phyloP scores from a whole-genome alignment of 53 echinoderm and acorn worm genomes.

The Stichopus horrens region DNA sequence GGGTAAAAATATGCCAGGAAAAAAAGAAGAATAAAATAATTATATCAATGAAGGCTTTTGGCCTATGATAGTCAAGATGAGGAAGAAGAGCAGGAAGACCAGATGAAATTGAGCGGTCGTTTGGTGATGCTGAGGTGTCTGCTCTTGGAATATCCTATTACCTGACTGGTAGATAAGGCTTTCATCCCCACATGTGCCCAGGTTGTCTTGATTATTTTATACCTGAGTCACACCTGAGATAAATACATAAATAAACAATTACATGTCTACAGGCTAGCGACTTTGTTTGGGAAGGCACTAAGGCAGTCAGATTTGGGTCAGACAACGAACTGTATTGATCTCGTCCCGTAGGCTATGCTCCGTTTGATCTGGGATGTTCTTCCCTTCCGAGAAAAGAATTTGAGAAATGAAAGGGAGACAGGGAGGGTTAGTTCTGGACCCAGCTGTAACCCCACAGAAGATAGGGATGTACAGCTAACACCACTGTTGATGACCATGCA shows the following conservation, averaged over 20 bases:
- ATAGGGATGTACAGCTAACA: too few relatives aligned
- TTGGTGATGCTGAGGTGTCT: not conserved
- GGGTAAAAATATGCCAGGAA: not conserved
- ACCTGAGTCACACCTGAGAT: conserved; percentile 11
- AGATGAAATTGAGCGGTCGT: not conserved
- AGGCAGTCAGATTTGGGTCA: conserved; percentile 2
- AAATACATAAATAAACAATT: conserved; percentile 7
- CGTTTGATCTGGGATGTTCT: not conserved
- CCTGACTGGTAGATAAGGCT: not conserved
- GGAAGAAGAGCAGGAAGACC: too few relatives aligned
- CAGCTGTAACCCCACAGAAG: not conserved
- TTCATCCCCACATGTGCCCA: not conserved
- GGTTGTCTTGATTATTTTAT: not conserved
- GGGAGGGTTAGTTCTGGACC: not conserved
- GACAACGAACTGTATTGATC: not conserved
- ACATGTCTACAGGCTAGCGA: not conserved
- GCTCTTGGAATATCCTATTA: not conserved
- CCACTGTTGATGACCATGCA: not conserved
- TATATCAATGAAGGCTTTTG: too few relatives aligned
- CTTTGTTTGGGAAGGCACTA: not conserved
- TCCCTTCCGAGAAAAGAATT: not conserved
- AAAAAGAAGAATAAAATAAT: not conserved
- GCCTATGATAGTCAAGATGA: too few relatives aligned
- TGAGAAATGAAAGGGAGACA: not conserved
- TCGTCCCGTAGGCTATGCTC: not conserved